A percentile compares a stretch with the other conserved stretches of the same genome.
Conservation (phyloP, 30 jellyfish, hydroid and myxozoan species). For the Clytia hemisphaerica region DNA sequence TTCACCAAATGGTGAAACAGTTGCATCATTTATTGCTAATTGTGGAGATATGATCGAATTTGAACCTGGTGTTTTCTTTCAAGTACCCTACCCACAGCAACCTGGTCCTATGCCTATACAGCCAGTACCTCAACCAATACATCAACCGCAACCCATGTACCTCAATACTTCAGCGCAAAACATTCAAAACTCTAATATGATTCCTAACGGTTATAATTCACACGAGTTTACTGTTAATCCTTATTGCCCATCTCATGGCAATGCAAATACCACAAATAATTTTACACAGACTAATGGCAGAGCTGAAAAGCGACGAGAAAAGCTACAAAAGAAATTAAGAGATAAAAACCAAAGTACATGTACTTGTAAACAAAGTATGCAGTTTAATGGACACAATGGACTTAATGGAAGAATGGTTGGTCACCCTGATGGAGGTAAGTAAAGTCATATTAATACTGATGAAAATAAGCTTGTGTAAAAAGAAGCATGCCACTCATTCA, state of each 20-base stretch:
- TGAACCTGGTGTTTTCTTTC: slow-evolving; percentile 90
- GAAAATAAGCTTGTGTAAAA: too few species aligned
- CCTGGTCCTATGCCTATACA: slow-evolving; percentile 62
- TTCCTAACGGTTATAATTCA: too few species aligned
- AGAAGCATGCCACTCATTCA: too few species aligned
- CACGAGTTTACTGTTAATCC: slow-evolving; percentile 69
- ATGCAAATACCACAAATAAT: slow-evolving; percentile 26
- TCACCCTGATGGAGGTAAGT: too few species aligned
- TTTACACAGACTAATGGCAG: slow-evolving; percentile 31
- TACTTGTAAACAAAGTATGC: too few species aligned
- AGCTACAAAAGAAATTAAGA: slow-evolving; percentile 59
- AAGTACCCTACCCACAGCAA: slow-evolving; percentile 95
- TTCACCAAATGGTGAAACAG: slow-evolving; percentile 79
- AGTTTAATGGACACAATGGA: too few species aligned
- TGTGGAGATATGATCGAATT: slow-evolving; percentile 88
- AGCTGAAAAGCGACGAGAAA: slow-evolving; percentile 72
- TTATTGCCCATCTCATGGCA: slow-evolving; percentile 79
- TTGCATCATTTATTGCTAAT: slow-evolving; percentile 75
- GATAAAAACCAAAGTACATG: slow-evolving; percentile 33
- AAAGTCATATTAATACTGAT: too few species aligned
- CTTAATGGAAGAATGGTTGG: too few species aligned
- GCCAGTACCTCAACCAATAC: slow-evolving; percentile 16
- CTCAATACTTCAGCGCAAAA: background rate
- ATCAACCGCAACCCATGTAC: slow-evolving; percentile 14
- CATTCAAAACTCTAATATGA: background rate